These are phyloP conservation scores for Mixornis gularis DNA, from an alignment of 2,113 vertebrate genomes.

Conservation along the genomic window DNA sequence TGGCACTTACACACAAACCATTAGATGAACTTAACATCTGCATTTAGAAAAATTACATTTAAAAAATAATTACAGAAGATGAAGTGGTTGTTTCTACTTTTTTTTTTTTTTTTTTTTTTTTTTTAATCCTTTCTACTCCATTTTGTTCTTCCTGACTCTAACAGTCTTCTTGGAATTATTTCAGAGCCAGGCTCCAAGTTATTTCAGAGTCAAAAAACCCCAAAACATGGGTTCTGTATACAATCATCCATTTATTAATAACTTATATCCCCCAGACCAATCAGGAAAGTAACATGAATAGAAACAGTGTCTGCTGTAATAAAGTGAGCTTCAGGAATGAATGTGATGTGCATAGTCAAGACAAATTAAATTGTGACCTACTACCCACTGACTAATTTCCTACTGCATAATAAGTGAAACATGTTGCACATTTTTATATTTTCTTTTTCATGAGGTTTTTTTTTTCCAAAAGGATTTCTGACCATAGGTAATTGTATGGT, in stretches of 20 bases:
- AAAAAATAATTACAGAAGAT: neutral
- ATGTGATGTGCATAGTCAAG: neutral
- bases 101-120: neutral
- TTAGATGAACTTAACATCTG: neutral
- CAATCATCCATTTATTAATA: neutral
- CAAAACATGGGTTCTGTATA: neutral
- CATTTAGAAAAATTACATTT: neutral
- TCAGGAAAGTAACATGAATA: neutral
- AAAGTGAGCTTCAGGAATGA: neutral
- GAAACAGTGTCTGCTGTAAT: neutral
- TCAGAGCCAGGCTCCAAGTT: neutral
- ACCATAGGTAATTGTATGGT: neutral
- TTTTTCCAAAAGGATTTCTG: neutral
- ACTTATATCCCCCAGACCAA: neutral
- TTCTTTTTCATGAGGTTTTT: neutral
- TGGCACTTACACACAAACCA: neutral
- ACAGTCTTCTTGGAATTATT: neutral
- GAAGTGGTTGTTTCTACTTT: neutral
- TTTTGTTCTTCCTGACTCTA: neutral
- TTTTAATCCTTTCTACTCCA: neutral
- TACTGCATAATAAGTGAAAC: neutral
- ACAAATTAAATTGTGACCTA: neutral
- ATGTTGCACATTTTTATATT: neutral
- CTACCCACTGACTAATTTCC: neutral
- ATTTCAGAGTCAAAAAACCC: neutral